Conservation (phyloP, 2,888 invertebrate species). For the Junonia oenone region DNA sequence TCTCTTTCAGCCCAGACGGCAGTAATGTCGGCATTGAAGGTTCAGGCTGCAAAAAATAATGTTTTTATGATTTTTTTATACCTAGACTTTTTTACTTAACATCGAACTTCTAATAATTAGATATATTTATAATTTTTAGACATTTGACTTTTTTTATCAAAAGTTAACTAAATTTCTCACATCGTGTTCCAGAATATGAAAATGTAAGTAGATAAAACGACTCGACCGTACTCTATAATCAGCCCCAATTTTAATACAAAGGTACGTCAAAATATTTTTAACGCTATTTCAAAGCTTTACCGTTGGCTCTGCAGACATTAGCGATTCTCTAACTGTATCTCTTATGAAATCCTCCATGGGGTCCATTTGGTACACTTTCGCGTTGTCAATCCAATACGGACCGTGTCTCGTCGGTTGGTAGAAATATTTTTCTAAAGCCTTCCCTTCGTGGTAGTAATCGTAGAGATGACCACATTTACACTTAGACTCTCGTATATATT, state of each 20-base stretch:
- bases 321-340: constrained; percentile 46
- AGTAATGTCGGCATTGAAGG: constrained; percentile 47
- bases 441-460: constrained; percentile 48
- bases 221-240: no score
- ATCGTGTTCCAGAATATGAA: no score
- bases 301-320: constrained; percentile 46
- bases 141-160: no score
- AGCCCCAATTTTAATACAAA: no score
- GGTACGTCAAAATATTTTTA: neutral
- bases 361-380: constrained; percentile 60
- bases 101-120: no score
- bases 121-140: no score
- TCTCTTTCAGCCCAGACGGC: constrained; percentile 47
- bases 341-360: constrained; percentile 60
- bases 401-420: constrained; percentile 48
- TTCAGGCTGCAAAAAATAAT: constrained; percentile 45
- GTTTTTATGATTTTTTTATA: no score
- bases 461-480: constrained; percentile 65
- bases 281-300: constrained; percentile 35
- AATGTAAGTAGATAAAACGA: no score
- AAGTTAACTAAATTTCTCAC: no score
- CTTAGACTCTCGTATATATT: constrained; percentile 47
- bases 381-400: constrained; percentile 51
- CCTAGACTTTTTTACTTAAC: no score
- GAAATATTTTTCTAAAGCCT: constrained; percentile 52